Base-by-base conservation (phyloP, 2,888 invertebrate species). In the Itoplectis maculator region DNA sequence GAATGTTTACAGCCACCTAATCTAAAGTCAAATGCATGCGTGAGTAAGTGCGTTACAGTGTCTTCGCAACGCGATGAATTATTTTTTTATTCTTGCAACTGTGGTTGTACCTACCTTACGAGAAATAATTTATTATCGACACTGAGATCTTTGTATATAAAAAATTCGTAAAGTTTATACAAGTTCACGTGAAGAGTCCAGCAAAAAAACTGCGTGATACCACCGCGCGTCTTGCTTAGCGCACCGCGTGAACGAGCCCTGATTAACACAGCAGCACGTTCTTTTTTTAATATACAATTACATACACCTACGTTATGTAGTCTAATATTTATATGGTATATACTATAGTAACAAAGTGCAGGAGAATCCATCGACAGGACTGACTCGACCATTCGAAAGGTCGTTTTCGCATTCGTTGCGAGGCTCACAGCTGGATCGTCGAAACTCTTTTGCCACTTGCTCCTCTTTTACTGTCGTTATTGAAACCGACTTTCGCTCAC, bases 241-340 rank as follows among this genome's bases (percentile, higher is more conserved):
- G 35, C 56, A 35, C 35, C 29, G 35, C 0, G 8, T n/a, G 35
- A 29, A 35, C 23, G 72, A 79, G 75, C 79, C 79, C 65, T 29
- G 75, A 45, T 82, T 49, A n/a, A 49, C 82, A 66, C 79, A 79
- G 79, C 79, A 82, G 82, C 82, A n/a, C 72, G 9, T 72, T 59
- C 45, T 9, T 72, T 59, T 37, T 9, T 61, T 51, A 59, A 68
- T 77, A 68, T 68, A 63, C 69, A 74, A 51, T 72, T 72, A 72
- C 51, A 51, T 59, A 66, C 18, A 20, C 3, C 29, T 29, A 56
- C 13, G 42, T 4, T 61, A 47, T 18, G 4, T 40, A 51, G 0
- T 81, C 47, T n/a, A 68, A 13, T 15, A 51, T 68, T 59, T 56
- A 72, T 59, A 35, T 15, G 13, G 59, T 47, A 45, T 18, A 77